A percentile compares a stretch with the other conserved stretches of the same genome.
phyloP scores from a whole-genome alignment of 2,113 vertebrate species.

The Alexandromys fortis region DNA sequence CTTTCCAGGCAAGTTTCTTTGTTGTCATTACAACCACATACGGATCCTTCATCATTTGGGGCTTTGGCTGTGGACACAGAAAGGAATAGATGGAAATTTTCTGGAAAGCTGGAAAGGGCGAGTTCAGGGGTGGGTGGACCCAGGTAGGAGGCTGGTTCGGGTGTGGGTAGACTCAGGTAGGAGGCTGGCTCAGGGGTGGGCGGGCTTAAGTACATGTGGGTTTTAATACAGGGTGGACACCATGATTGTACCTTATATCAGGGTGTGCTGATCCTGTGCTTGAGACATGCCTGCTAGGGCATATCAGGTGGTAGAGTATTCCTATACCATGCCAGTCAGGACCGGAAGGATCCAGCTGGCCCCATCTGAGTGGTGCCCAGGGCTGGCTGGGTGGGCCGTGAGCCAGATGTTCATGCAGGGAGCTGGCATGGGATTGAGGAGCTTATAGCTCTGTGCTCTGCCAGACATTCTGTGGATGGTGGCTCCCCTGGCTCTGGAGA shows the following conservation, averaged over 20 bases:
- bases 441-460: not conserved
- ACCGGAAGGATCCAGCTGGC: not conserved
- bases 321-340: fast-evolving
- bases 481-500: not conserved
- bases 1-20: not conserved
- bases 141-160: too few species aligned
- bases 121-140: not conserved
- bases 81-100: not conserved
- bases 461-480: fast-evolving
- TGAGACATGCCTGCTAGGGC: fast-evolving
- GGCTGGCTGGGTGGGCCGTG: not conserved
- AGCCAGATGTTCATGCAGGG: not conserved
- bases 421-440: too few species aligned
- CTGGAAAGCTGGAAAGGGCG: fast-evolving
- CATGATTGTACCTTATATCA: fast-evolving
- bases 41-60: too few species aligned
- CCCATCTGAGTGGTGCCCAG: fast-evolving
- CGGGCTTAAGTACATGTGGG: not conserved
- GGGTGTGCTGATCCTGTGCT: fast-evolving
- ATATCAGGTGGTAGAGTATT: too few species aligned
- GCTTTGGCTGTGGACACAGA: not conserved
- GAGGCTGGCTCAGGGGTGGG: not conserved
- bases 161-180: too few species aligned
- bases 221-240: fast-evolving
- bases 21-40: fast-evolving